These are phyloP conservation scores for Steinernema feltiae DNA, from an alignment of 1,140 invertebrate species.

Conservation along the genomic window DNA sequence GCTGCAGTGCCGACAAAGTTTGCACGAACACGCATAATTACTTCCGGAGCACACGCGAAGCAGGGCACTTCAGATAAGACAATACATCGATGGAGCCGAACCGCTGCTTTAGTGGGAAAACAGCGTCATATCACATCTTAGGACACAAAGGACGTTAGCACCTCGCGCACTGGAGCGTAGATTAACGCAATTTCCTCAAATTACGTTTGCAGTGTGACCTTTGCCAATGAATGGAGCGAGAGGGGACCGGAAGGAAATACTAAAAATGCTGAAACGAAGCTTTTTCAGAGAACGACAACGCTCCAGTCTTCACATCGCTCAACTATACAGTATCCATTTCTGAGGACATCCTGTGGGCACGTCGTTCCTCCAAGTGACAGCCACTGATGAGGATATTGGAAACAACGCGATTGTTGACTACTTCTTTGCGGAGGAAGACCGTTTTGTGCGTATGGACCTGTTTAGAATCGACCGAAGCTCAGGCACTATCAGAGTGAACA, in stretches of 20 bases:
- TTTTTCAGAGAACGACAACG: slow-evolving; percentile 56
- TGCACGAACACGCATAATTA: background rate
- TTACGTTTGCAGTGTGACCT: slow-evolving; percentile 1
- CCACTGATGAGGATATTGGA: slow-evolving; percentile 80
- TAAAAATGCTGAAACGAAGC: slow-evolving; percentile 8
- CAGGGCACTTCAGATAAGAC: background rate
- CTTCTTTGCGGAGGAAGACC: slow-evolving; percentile 52
- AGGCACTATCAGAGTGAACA: slow-evolving; percentile 82
- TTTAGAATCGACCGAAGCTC: slow-evolving; percentile 83
- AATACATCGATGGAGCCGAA: background rate
- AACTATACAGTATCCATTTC: slow-evolving; percentile 67
- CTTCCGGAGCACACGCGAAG: background rate
- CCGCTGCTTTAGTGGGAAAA: background rate
- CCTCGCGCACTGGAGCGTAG: background rate
- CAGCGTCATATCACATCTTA: background rate
- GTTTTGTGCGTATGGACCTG: slow-evolving; percentile 58
- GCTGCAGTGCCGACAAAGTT: slow-evolving; percentile 1
- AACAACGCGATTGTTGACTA: slow-evolving; percentile 81
- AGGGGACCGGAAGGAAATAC: slow-evolving; percentile 13
- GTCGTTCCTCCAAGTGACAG: slow-evolving; percentile 77
- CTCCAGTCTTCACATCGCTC: slow-evolving; percentile 41
- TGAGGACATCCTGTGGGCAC: slow-evolving; percentile 82
- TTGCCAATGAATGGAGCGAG: slow-evolving; percentile 16
- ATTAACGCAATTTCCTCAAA: background rate
- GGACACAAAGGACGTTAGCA: background rate